Conservation (phyloP, 2,888 invertebrate genomes). For the Leptura quadrifasciata region DNA sequence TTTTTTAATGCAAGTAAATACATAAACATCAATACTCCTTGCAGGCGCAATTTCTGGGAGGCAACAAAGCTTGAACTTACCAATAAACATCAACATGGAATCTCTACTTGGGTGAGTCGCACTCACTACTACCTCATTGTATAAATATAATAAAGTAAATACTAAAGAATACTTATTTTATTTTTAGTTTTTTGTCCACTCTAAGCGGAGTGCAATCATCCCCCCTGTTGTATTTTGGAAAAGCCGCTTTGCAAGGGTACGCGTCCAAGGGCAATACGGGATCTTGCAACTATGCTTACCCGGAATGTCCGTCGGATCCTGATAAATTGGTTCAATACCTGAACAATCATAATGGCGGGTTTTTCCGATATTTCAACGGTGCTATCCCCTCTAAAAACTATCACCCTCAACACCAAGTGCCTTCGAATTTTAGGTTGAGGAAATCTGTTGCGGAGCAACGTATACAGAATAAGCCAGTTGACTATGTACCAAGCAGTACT, state of each 20-base stretch:
- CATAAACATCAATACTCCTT: no score
- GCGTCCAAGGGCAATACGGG: conserved; percentile 79
- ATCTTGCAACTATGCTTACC: conserved; percentile 81
- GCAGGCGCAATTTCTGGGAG: conserved; percentile 62
- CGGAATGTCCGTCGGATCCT: conserved; percentile 84
- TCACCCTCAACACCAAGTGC: conserved; percentile 43
- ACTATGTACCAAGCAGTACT: conserved; percentile 41
- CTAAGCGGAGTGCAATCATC: conserved; percentile 75
- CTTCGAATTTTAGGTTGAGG: conserved; percentile 27
- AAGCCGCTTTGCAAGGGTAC: conserved; percentile 85
- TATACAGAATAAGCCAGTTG: conserved; percentile 56
- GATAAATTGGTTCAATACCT: conserved; percentile 85
- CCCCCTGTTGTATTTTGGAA: conserved; percentile 84
- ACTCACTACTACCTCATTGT: neutral
- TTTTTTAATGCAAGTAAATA: no score
- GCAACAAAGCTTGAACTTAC: conserved; percentile 62
- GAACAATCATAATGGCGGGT: conserved; percentile 91
- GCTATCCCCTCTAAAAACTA: conserved; percentile 69
- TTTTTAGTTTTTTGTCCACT: conserved; percentile 55
- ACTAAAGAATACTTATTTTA: neutral
- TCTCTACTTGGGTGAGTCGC: conserved; percentile 79
- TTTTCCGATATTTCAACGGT: conserved; percentile 85
- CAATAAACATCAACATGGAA: conserved; percentile 74
- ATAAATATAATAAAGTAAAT: no score
- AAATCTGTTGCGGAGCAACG: conserved; percentile 52